Conservation (phyloP, 2,797 vertebrate species). For the Coreius guichenoti region DNA sequence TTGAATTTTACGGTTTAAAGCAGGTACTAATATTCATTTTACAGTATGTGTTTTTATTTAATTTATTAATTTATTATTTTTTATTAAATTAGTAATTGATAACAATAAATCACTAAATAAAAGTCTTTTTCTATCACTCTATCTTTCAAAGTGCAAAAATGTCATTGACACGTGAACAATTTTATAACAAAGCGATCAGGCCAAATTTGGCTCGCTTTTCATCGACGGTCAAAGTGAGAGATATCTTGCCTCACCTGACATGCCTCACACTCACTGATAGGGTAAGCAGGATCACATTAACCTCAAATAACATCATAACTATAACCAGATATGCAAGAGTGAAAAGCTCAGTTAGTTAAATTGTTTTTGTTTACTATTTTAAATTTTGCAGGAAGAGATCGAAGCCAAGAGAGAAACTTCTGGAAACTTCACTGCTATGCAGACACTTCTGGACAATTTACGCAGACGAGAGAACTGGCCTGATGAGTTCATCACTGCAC, state of each 20-base stretch:
- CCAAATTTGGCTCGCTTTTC: constrained; percentile 67
- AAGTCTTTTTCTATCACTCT: constrained; percentile 1
- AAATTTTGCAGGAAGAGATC: constrained; percentile 73
- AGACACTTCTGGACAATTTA: constrained; percentile 75
- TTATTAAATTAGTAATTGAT: no score
- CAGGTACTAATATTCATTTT: constrained; percentile 19
- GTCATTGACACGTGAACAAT: constrained; percentile 71
- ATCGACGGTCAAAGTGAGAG: constrained; percentile 67
- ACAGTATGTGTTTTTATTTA: neutral
- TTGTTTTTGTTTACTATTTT: neutral
- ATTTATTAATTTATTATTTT: no score
- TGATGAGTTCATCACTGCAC: constrained; percentile 74
- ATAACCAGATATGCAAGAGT: neutral
- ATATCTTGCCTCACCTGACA: constrained; percentile 71
- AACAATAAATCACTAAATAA: neutral
- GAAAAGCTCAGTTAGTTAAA: neutral
- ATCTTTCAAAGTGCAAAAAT: constrained; percentile 67
- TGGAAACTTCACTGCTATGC: constrained; percentile 72
- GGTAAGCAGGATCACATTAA: constrained; percentile 64
- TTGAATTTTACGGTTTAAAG: constrained; percentile 10
- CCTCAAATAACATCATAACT: neutral
- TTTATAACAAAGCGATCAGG: constrained; percentile 73
- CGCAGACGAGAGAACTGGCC: constrained; percentile 78
- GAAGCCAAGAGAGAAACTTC: constrained; percentile 71
- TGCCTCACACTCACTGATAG: constrained; percentile 76